phyloP scores from a whole-genome alignment of 2,113 vertebrate species.

The Hemibagrus wyckioides region DNA sequence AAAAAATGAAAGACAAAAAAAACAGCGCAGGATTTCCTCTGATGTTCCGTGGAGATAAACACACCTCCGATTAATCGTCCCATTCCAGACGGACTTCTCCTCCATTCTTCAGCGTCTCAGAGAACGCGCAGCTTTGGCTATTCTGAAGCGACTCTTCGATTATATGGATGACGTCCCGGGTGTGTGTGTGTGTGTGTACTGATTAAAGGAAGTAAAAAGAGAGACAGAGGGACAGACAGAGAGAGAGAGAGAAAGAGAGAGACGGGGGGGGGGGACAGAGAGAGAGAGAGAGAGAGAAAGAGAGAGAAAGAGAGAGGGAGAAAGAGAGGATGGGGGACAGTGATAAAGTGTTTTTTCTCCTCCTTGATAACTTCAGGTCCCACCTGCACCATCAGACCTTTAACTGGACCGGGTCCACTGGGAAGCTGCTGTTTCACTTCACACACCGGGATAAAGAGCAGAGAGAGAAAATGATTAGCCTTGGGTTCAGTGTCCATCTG shows the following conservation, averaged over 20 bases:
- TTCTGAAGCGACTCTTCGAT: not conserved
- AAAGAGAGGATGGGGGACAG: too few relatives aligned
- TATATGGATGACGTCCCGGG: not conserved
- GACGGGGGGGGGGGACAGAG: too few relatives aligned
- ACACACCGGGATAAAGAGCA: not conserved
- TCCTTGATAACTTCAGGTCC: conserved; percentile 32
- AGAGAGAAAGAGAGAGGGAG: conserved; percentile 5
- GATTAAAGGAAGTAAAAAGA: conserved; percentile 15
- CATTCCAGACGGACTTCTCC: not conserved
- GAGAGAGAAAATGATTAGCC: not conserved
- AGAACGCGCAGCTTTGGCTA: not conserved
- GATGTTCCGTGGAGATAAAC: not conserved
- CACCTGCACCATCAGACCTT: conserved; percentile 46
- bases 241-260: conserved; percentile 18
- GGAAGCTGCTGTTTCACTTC: not conserved
- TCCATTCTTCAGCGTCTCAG: not conserved
- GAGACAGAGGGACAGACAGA: conserved; percentile 23
- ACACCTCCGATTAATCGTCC: conserved; percentile 3
- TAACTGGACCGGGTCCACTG: conserved; percentile 34
- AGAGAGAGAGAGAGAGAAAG: conserved; percentile 19
- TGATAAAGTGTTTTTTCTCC: conserved; percentile 41
- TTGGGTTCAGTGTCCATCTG: too few relatives aligned
- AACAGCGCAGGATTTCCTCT: conserved; percentile 22
- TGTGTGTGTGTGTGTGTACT: not conserved
- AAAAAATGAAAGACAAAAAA: not conserved